These are phyloP conservation scores for Oryzias woworae DNA, from an alignment of 2,113 vertebrate genomes.

Conservation along the genomic window DNA sequence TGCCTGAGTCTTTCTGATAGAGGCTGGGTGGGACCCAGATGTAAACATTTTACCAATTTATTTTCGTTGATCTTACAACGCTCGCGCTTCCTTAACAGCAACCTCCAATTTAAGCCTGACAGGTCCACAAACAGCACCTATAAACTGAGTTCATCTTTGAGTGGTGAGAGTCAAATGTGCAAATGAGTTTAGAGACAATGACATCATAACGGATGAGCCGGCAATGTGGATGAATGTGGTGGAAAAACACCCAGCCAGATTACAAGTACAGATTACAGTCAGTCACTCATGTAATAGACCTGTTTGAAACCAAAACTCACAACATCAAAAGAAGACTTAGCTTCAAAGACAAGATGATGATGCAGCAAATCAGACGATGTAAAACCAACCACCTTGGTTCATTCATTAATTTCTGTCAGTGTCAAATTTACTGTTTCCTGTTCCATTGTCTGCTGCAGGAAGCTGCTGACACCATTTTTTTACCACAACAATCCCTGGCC, in stretches of 20 bases:
- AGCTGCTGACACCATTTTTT: not conserved
- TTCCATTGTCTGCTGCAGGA: not conserved
- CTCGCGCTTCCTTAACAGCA: too few relatives aligned
- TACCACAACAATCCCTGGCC: not conserved
- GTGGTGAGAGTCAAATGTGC: too few relatives aligned
- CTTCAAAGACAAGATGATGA: not conserved
- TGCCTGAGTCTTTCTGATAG: too few relatives aligned
- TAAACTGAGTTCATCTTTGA: too few relatives aligned
- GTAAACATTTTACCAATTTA: too few relatives aligned
- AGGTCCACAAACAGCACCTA: too few relatives aligned
- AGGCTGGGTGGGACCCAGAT: too few relatives aligned
- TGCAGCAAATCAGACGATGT: too few relatives aligned
- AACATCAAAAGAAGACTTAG: constrained; percentile 4
- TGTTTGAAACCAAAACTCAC: not conserved
- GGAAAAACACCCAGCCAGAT: constrained; percentile 7
- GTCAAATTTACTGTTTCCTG: not conserved
- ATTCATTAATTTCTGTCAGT: not conserved
- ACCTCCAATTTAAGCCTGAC: too few relatives aligned
- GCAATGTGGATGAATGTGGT: constrained; percentile 32
- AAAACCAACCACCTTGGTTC: not conserved
- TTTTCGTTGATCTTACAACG: too few relatives aligned
- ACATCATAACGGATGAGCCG: not conserved
- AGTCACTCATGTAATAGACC: constrained; percentile 30
- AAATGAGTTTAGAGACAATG: not conserved
- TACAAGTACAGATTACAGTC: constrained; percentile 30